Percentiles rank a stretch among this genome's conserved stretches.
Conservation (phyloP, 2,797 vertebrate genomes). For the Gobionotothen gibberifrons region DNA sequence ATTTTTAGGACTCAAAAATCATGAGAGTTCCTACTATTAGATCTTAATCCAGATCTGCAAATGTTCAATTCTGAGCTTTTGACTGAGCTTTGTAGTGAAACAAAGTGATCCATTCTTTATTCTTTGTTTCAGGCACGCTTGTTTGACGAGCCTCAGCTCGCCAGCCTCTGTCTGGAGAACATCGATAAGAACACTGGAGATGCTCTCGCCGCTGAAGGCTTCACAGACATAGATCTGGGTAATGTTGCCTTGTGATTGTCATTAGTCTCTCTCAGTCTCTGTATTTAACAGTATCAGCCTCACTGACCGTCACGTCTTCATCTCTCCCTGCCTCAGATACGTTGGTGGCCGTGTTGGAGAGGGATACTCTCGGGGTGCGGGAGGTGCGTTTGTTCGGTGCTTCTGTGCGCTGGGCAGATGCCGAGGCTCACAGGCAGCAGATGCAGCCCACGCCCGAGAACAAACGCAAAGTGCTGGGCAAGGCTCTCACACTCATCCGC, state of each 20-base stretch:
- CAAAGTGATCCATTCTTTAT: neutral
- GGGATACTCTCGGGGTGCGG: constrained; percentile 95
- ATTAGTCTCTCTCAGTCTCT: neutral
- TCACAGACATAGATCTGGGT: constrained; percentile 98
- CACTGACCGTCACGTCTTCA: neutral
- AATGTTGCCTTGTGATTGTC: constrained; percentile 23
- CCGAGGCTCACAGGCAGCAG: constrained; percentile 95
- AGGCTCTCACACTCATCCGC: constrained; percentile 94
- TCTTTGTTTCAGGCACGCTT: constrained; percentile 88
- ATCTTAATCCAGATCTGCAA: neutral
- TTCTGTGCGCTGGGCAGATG: constrained; percentile 95
- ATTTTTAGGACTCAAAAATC: neutral
- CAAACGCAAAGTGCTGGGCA: constrained; percentile 94
- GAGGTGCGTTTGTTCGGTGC: constrained; percentile 94
- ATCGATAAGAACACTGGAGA: constrained; percentile 98
- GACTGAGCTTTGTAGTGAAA: neutral
- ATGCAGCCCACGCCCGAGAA: constrained; percentile 90
- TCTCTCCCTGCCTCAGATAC: constrained; percentile 76
- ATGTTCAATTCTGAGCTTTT: neutral
- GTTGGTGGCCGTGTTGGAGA: constrained; percentile 92
- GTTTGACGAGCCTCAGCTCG: constrained; percentile 97
- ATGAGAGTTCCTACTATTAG: neutral
- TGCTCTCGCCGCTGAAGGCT: constrained; percentile 95
- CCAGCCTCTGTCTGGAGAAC: constrained; percentile 96
- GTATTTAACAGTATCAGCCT: neutral